Percentiles rank a stretch among this genome's conserved stretches.
Evolutionary conservation across 2,888 invertebrate species (phyloP).

Genomic region (Scaptomyza cyrtandrae): DNA sequence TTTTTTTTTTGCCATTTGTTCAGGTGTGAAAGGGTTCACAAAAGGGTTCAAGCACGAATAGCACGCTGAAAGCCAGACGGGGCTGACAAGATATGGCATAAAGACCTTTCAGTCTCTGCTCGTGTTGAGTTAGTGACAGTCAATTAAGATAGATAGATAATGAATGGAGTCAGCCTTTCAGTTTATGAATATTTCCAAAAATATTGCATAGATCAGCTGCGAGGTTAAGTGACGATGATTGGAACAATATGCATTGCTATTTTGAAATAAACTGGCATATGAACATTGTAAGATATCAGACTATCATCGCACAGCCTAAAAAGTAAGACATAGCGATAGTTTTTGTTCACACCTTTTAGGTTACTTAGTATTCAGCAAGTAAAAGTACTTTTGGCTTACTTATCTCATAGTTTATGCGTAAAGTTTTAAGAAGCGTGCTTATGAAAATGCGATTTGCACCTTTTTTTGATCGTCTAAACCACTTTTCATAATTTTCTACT

Average conservation of each 20-base stretch:
- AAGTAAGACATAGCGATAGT: neutral
- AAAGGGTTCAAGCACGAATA: constrained; percentile 70
- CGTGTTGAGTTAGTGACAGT: constrained; percentile 55
- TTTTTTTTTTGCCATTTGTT: constrained; percentile 32
- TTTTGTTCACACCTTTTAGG: neutral
- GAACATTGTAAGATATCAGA: no score
- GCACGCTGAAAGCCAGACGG: constrained; percentile 34
- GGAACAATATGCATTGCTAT: no score
- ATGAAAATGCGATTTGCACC: constrained; percentile 1
- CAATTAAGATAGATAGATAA: constrained; percentile 55
- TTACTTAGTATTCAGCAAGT: neutral
- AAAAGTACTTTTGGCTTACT: neutral
- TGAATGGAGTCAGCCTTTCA: constrained; percentile 11
- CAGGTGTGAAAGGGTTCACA: constrained; percentile 74
- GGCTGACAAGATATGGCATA: constrained; percentile 37
- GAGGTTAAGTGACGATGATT: constrained; percentile 6
- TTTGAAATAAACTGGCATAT: no score
- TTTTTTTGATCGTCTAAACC: constrained; percentile 26
- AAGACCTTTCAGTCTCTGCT: constrained; percentile 27
- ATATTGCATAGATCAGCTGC: constrained; percentile 11
- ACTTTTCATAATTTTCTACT: constrained; percentile 45
- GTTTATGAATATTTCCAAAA: constrained; percentile 5
- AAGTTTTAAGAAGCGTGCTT: constrained; percentile 12
- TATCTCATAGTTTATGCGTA: constrained; percentile 7
- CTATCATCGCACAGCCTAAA: no score